phyloP scores from a whole-genome alignment of 2,797 vertebrate species.

The Argya squamiceps region DNA sequence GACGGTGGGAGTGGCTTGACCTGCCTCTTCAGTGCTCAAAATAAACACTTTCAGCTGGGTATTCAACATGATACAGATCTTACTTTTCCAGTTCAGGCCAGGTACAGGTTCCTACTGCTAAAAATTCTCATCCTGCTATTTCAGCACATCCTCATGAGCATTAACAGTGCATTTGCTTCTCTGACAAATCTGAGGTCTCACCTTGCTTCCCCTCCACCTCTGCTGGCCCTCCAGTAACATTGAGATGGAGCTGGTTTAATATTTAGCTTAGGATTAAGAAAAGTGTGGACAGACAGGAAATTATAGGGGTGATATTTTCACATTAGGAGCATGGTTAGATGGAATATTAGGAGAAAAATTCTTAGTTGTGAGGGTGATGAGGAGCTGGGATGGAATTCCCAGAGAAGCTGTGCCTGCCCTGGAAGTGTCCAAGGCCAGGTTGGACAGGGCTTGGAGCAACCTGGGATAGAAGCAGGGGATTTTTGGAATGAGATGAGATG shows the following conservation, averaged over 20 bases:
- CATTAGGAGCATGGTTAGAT: background rate
- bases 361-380: background rate
- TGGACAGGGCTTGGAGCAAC: rapidly evolving
- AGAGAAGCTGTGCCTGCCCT: background rate
- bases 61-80: background rate
- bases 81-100: background rate
- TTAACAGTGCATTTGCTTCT: rapidly evolving
- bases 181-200: background rate
- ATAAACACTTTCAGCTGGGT: background rate
- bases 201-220: background rate
- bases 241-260: background rate
- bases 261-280: background rate
- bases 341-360: background rate
- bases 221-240: background rate
- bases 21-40: background rate
- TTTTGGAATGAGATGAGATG: background rate
- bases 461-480: background rate
- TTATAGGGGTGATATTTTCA: background rate
- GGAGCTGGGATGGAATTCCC: background rate
- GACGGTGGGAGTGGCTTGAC: background rate
- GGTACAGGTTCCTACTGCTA: background rate
- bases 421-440: background rate
- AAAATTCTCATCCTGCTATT: background rate
- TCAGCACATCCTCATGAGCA: background rate
- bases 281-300: background rate